A percentile compares a stretch with the other conserved stretches of the same genome.
These are phyloP conservation scores for Bos taurus DNA, from an alignment of 2,113 vertebrate species.

Conservation along the genomic window DNA sequence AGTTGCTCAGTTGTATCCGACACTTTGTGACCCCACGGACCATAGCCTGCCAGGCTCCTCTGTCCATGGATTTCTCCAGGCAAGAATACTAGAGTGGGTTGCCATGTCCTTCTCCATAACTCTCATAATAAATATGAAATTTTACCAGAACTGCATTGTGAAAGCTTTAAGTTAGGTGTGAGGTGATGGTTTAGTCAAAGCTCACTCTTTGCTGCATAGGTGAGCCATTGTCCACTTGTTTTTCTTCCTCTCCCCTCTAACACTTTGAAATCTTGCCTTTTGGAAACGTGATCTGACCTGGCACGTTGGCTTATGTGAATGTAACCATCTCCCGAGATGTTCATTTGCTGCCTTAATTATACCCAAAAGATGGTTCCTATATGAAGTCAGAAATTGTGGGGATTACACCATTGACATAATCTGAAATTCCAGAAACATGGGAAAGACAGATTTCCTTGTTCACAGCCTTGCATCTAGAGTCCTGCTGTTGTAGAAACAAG, in stretches of 20 bases:
- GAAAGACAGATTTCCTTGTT: no score
- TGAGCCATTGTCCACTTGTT: constrained; percentile 32
- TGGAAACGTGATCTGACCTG: constrained; percentile 58
- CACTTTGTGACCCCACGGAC: no score
- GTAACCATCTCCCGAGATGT: constrained; percentile 23
- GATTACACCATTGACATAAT: background rate
- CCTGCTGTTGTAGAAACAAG: background rate
- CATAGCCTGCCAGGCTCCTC: no score
- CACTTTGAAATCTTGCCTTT: constrained; percentile 52
- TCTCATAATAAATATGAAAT: background rate
- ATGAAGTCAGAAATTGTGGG: constrained; percentile 36
- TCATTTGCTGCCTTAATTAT: constrained; percentile 71
- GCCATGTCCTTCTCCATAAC: no score
- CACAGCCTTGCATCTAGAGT: background rate
- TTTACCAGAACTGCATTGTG: background rate
- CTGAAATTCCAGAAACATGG: constrained; percentile 51
- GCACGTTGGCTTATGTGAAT: constrained; percentile 48
- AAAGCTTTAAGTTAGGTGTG: background rate
- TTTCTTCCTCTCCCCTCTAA: constrained; percentile 54
- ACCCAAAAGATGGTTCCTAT: no score
- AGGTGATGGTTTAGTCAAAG: no score
- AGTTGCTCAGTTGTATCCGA: fast-evolving
- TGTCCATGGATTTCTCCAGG: no score
- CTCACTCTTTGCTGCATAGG: background rate
- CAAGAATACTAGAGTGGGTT: no score